A percentile compares a stretch with the other conserved stretches of the same genome.
phyloP scores from a whole-genome alignment of 92 coral and sea anemone genomes.

The Isaurus tuberculatus region DNA sequence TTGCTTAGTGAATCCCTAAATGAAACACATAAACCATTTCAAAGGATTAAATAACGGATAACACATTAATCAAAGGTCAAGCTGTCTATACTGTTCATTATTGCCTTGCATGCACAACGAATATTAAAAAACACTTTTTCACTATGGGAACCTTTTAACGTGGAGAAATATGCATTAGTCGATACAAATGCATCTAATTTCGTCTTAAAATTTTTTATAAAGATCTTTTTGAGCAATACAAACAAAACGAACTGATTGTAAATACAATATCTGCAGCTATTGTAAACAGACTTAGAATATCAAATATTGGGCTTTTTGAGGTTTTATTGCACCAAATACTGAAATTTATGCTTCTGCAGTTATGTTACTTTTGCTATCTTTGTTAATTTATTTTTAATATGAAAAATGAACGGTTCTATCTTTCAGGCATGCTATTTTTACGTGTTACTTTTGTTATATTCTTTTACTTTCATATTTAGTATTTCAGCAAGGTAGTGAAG shows the following conservation, averaged over 20 bases:
- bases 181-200: background rate
- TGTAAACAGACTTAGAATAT: background rate
- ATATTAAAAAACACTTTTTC: constrained; percentile 1
- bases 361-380: background rate
- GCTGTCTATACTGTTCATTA: constrained; percentile 10
- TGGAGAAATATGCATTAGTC: constrained; percentile 25
- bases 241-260: background rate
- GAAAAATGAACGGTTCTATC: too few species aligned
- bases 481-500: too few species aligned
- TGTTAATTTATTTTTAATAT: background rate
- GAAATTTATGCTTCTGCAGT: background rate
- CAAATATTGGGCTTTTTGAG: background rate
- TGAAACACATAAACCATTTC: background rate
- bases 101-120: background rate
- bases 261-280: background rate
- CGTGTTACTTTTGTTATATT: too few species aligned
- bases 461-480: too few species aligned
- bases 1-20: constrained; percentile 12
- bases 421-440: too few species aligned
- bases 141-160: constrained; percentile 32
- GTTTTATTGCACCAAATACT: background rate
- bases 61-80: constrained; percentile 1
- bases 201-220: background rate
- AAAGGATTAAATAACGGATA: constrained; percentile 34
- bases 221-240: background rate